Evolutionary conservation across 2,888 invertebrate genomes (phyloP).

Genomic region (Lamellibrachia satsuma): DNA sequence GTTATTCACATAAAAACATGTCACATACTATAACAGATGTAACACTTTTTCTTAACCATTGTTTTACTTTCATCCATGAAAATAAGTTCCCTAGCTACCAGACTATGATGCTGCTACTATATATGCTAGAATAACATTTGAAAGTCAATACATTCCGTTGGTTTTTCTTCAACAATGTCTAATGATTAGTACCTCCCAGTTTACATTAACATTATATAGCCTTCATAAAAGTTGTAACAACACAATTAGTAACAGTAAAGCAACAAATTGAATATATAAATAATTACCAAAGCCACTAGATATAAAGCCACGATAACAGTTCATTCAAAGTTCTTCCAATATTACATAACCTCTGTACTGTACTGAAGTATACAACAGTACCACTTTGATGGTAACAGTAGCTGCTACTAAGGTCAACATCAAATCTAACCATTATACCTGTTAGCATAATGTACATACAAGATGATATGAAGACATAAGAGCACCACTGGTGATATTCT

Average conservation of each 20-base stretch:
- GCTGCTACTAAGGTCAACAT: neutral
- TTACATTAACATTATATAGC: neutral
- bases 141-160: neutral
- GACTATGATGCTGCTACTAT: neutral
- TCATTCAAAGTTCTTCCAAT: neutral
- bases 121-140: neutral
- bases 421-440: neutral
- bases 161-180: neutral
- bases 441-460: neutral
- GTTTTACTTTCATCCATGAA: neutral
- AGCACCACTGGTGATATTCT: neutral
- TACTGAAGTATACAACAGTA: neutral
- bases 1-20: neutral
- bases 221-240: neutral
- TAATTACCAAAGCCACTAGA: neutral
- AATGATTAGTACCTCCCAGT: neutral
- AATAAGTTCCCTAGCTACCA: neutral
- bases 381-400: neutral
- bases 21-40: neutral
- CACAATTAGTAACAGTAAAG: neutral
- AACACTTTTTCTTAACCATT: neutral
- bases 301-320: constrained; percentile 13
- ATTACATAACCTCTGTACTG: neutral
- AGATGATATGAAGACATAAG: neutral
- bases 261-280: neutral